Evolutionary conservation across 2,797 vertebrate species (phyloP), one percentile per base, ranked within the genome.

Genomic region (Tapirus indicus): DNA sequence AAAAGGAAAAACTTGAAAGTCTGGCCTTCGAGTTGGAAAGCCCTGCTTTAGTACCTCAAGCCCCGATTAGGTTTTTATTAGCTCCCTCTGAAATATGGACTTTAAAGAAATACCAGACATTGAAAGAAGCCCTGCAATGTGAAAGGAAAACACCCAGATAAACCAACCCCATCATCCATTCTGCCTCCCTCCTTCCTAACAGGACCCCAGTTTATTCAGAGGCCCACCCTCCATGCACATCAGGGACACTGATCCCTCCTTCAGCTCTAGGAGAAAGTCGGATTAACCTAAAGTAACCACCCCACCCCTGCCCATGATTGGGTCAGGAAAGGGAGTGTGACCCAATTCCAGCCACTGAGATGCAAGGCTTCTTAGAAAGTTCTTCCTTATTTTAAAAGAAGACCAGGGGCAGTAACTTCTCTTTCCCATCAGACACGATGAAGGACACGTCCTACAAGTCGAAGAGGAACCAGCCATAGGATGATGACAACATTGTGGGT

Each of bases 301-400:
- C 29, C 35, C 1, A n/a, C n/a, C 49, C 7, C 62, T 44, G 35
- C 20, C 82, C 58, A 74, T 2, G 13, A 68, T 7, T 83, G 72
- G 35, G 9, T 89, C 78, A 93, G 71, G 54, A 87, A 92, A 92
- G 35, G 68, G 25, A 6, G 66, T 5, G 11, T 5, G 52, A 56
- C 41, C 49, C 38, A 60, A 27, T 32, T 84, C 71, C 16, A 64
- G 75, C 32, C 54, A 54, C 66, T 54, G 8, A 64, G 14, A 71
- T 80, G 58, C 20, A 84, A 85, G 58, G 18, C 35, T 87, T 92
- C 60, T 58, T 74, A 13, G n/a, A 62, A 89, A 95, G 52, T 54
- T 69, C 56, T 88, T 90, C 35, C n/a, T 96, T 75, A 41, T 60
- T 92, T 56, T 49, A 75, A 89, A 77, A 69, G 44, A 86, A 60